Conservation (phyloP, 2,797 vertebrate genomes). For the Cynodonichthys magdalenae region DNA sequence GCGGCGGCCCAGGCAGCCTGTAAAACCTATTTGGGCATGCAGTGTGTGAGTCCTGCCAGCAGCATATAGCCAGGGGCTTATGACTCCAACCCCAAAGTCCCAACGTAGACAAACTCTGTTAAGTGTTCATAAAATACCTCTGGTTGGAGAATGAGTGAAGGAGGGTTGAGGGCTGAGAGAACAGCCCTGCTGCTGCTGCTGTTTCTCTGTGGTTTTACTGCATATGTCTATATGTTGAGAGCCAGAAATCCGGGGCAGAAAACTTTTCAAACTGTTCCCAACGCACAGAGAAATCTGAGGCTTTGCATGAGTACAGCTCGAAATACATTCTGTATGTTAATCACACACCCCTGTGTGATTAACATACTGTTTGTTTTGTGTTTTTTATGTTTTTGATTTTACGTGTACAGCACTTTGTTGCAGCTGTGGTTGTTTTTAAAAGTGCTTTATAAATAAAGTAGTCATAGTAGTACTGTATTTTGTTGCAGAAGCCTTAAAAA, state of each 20-base stretch:
- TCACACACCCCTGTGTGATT: neutral
- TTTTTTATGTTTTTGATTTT: too few species aligned
- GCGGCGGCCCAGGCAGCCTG: constrained; percentile 43
- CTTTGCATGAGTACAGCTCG: neutral
- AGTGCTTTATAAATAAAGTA: too few species aligned
- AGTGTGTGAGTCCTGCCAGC: constrained; percentile 42
- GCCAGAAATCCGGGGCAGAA: constrained; percentile 6
- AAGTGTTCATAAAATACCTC: constrained; percentile 64
- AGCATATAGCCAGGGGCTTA: constrained; percentile 54
- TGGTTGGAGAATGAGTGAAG: constrained; percentile 39
- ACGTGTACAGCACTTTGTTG: too few species aligned
- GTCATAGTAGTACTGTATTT: too few species aligned
- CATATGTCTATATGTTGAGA: constrained; percentile 9
- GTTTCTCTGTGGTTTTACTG: constrained; percentile 30
- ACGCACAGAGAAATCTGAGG: constrained; percentile 4
- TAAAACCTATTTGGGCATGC: constrained; percentile 62
- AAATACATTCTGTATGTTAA: constrained; percentile 2
- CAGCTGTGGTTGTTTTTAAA: too few species aligned
- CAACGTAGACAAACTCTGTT: constrained; percentile 66
- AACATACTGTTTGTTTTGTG: too few species aligned
- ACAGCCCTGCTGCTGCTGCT: constrained; percentile 18
- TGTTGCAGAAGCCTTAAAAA: neutral
- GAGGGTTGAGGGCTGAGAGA: constrained; percentile 34
- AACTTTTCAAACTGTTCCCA: neutral
- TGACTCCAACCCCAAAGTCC: constrained; percentile 43